Conservation (phyloP, 2,113 vertebrate species). For the Geothlypis trichas region DNA sequence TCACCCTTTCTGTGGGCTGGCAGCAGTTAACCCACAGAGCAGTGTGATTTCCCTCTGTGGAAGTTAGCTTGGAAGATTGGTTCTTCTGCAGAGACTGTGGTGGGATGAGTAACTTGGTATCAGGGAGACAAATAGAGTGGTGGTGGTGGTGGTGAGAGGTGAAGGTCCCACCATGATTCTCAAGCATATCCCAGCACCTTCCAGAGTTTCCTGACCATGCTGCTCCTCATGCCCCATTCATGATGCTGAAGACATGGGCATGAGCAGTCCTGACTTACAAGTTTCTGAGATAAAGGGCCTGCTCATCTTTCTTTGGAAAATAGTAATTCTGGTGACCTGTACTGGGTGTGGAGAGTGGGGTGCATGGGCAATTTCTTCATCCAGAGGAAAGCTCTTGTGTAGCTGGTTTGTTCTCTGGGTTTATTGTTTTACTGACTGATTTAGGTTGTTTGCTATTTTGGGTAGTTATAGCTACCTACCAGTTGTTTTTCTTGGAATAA, state of each 20-base stretch:
- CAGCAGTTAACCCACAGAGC: neutral
- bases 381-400: neutral
- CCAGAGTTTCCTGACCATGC: neutral
- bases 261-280: neutral
- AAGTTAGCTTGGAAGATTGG: neutral
- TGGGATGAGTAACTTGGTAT: neutral
- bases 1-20: neutral
- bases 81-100: neutral
- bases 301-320: neutral
- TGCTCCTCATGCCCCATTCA: fast-evolving
- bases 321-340: neutral
- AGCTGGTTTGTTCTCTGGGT: neutral
- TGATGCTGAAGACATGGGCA: neutral
- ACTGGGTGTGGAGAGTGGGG: neutral
- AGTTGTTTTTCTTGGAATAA: neutral
- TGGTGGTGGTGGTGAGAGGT: neutral
- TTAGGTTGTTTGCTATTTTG: neutral
- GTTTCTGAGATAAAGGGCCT: neutral
- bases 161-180: neutral
- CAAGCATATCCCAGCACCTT: neutral
- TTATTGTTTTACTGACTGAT: neutral
- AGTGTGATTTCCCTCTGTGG: neutral
- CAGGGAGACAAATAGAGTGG: neutral
- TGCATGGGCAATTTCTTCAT: neutral
- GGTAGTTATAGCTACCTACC: neutral